Evolutionary conservation across 2,888 invertebrate species (phyloP).

Genomic region (Allygus modestus): DNA sequence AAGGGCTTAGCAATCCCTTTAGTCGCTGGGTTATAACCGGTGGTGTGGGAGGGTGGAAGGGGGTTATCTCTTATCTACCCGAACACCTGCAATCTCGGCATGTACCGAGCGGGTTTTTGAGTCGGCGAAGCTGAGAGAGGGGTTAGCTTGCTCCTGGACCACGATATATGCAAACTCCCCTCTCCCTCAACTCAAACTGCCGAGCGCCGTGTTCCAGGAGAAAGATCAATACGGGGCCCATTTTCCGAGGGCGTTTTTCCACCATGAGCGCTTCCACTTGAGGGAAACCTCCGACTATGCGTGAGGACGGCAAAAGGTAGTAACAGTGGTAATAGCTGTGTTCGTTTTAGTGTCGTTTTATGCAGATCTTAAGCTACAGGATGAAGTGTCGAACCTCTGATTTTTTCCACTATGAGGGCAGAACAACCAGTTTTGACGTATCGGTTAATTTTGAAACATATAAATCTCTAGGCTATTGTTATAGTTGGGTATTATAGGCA

Average conservation of each 20-base stretch:
- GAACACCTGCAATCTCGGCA: slow-evolving; percentile 52
- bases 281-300: not conserved
- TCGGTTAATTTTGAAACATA: no score
- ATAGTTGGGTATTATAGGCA: no score
- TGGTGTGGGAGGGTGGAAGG: not conserved
- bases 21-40: not conserved
- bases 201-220: not conserved
- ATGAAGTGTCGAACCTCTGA: no score
- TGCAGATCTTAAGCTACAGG: no score
- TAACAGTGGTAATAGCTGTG: not conserved
- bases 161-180: slow-evolving; percentile 49
- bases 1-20: slow-evolving; percentile 43
- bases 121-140: slow-evolving; percentile 23
- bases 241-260: slow-evolving; percentile 30
- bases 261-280: slow-evolving; percentile 34
- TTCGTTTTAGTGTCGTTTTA: no score
- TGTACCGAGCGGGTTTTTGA: slow-evolving; percentile 37
- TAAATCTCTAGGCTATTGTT: no score
- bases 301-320: not conserved
- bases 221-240: slow-evolving; percentile 43
- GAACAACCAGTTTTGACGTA: no score
- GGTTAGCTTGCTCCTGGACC: not conserved
- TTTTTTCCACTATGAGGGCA: no score
- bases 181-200: not conserved
- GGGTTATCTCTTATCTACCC: slow-evolving; percentile 39